Conservation (phyloP, 2,888 invertebrate genomes). For the Macrostomum cliftonense region DNA sequence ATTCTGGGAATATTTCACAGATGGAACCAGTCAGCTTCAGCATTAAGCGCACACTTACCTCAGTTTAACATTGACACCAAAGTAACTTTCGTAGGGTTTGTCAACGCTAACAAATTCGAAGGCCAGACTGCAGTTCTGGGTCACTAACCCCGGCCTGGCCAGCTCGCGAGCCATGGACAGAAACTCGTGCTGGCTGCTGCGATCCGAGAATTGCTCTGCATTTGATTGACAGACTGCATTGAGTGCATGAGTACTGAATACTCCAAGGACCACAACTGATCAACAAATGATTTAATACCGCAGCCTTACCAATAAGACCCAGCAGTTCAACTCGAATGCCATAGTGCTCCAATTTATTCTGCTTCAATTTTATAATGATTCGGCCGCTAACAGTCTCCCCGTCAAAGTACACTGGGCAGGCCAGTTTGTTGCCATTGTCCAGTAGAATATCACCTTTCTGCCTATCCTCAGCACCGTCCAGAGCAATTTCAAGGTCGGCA, state of each 20-base stretch:
- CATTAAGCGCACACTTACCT: too few species aligned
- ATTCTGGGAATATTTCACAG: too few species aligned
- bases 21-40: too few species aligned
- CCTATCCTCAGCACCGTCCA: constrained; percentile 79
- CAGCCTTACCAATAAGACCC: constrained; percentile 58
- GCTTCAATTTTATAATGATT: constrained; percentile 39
- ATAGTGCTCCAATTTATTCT: constrained; percentile 87
- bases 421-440: constrained; percentile 77
- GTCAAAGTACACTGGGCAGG: constrained; percentile 80
- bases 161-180: constrained; percentile 83
- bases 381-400: constrained; percentile 93
- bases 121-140: constrained; percentile 75
- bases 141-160: constrained; percentile 82
- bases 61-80: constrained; percentile 77
- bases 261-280: too few species aligned
- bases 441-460: constrained; percentile 78
- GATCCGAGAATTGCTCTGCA: constrained; percentile 78
- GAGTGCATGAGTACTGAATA: too few species aligned
- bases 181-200: constrained; percentile 96
- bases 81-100: constrained; percentile 94
- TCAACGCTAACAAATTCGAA: constrained; percentile 96
- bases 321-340: constrained; percentile 94
- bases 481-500: constrained; percentile 85
- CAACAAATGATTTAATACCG: too few species aligned
- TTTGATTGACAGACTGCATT: too few species aligned